Conservation (phyloP, 2,797 vertebrate genomes). For the Brotula barbata region DNA sequence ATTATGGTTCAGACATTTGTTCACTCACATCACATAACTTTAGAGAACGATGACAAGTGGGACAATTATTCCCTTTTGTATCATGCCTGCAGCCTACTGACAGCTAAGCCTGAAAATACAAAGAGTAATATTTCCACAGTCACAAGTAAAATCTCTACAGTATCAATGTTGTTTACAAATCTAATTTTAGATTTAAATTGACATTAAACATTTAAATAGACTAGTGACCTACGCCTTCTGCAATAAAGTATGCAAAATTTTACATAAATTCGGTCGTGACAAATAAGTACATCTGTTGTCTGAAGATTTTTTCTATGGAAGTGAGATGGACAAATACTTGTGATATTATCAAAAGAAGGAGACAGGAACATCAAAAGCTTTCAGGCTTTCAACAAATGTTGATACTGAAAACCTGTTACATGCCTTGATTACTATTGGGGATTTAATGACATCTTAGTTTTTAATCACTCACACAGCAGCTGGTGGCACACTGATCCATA, state of each 20-base stretch:
- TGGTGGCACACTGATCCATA: slow-evolving; percentile 63
- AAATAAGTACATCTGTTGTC: no score
- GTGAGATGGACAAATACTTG: slow-evolving; percentile 1
- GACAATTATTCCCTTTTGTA: neutral
- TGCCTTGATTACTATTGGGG: slow-evolving; percentile 32
- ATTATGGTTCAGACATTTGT: neutral
- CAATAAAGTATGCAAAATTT: neutral
- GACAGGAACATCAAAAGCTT: slow-evolving; percentile 15
- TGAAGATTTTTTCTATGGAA: no score
- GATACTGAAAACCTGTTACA: slow-evolving; percentile 37
- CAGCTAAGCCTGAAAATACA: slow-evolving; percentile 18
- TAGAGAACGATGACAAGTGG: neutral
- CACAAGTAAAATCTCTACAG: neutral
- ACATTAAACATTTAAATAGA: neutral
- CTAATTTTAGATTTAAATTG: neutral
- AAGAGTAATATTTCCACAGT: neutral
- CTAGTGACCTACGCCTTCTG: neutral
- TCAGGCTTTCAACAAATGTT: slow-evolving; percentile 23
- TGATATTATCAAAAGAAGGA: neutral
- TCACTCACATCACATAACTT: no score
- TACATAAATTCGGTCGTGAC: neutral
- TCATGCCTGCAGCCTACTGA: slow-evolving; percentile 9
- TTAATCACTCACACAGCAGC: slow-evolving; percentile 68
- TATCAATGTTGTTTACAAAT: neutral
- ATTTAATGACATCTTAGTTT: slow-evolving; percentile 56